Base-by-base conservation (phyloP, 23 tunicate genomes). In the Diplosoma virens region DNA sequence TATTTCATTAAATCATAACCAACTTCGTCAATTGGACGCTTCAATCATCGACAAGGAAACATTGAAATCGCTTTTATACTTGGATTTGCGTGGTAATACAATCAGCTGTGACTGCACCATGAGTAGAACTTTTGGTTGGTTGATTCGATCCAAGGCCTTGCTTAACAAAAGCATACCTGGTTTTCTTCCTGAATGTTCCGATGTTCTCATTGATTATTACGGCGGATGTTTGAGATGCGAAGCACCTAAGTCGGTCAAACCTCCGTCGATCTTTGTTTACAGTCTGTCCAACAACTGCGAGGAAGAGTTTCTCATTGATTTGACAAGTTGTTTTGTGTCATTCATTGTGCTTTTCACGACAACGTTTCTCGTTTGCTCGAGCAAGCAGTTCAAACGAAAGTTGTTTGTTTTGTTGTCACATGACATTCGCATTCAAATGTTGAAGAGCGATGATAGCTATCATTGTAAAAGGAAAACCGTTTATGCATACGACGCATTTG, bases 211-310 rank as follows among this genome's bases (percentile, higher is more conserved):
- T 4, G 35, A 59, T 1, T 76, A 76, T 59, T 76, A 23, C 23
- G 81, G 81, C 21, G 81, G 81, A 1, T 76, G 81, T 59, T 28
- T 76, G 18, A 55, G 56, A 7, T 76, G 81, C 32, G 47, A 32
- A 31, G 37, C 65, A 11, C 25, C 25, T 2, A 29, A 6, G 5
- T 20, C 32, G 7, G 61, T 24, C 1, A n/a, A 11, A 0, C 55
- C 7, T 0, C 47, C 2, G 2, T 59, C 81, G 3, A 23, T 76
- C 0, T 76, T 59, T 14, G 36, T 4, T 9, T 76, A 32, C 81
- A 59, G 70, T 59, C 22, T 58, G 25, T 2, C 55, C 0, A n/a
- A 33, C 35, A 17, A 9, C 25, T 76, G 81, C 20, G 35, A 59
- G 17, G 61, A 55, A 55, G 4, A 55, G 5, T 55, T 55, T 55